Evolutionary conservation across 2,797 vertebrate species (phyloP), one percentile per base, ranked within the genome.

Genomic region (Oryzias sinensis): DNA sequence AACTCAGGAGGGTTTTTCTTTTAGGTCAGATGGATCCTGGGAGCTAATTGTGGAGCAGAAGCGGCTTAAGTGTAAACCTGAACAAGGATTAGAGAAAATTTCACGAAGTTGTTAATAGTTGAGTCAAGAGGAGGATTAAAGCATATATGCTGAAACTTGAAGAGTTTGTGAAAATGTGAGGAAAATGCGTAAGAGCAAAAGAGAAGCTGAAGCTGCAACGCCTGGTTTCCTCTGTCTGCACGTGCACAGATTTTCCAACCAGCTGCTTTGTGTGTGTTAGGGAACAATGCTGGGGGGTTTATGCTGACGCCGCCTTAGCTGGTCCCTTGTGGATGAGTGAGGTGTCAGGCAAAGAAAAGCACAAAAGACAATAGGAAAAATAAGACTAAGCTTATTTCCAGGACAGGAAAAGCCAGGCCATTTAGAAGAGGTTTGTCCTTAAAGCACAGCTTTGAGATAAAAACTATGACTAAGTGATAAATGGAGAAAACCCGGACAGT

Each of bases 191-290:
- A 37, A 17, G 29, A 25, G 25, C 55, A 71, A 60, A 65, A 74
- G 20, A 29, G 79, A 78, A 79, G 76, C 67, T 76, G 79, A 72
- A 67, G 76, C 74, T 80, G 16, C 65, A 59, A 49, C 49, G 77
- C 18, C 43, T 49, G 27, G 53, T 73, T 72, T 20, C 49, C 40
- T 22, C 37, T 9, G 43, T 45, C 44, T 62, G 59, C 60, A 49
- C 47, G 46, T 43, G 6, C 14, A 42, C 51, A 9, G 37, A 24
- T 73, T 54, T 57, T 68, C 11, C 13, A 37, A 37, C 11, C 9
- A 72, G 59, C 58, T 76, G 56, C 42, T 42, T 53, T 25, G 5
- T 13, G 8, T 43, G 29, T 56, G 43, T 54, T 9, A 54, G 14
- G 1, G 1, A 9, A 22, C 29, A 22, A 58, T 66, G 57, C 44